A percentile compares a stretch with the other conserved stretches of the same genome.
Conservation (phyloP, 2,888 invertebrate species). For the Philonicus albiceps region DNA sequence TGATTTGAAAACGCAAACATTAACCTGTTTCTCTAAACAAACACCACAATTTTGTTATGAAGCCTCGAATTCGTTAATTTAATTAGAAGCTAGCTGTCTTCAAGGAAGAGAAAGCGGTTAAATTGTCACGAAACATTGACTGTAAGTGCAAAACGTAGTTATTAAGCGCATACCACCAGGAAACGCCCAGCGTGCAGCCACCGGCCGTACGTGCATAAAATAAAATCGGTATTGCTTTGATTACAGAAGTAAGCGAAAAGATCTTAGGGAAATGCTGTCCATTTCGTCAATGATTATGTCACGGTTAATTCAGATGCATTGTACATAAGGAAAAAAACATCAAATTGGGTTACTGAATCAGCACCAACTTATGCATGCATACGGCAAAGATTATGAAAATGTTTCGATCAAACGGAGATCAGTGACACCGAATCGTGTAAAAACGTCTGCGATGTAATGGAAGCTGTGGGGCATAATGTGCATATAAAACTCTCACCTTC, state of each 20-base stretch:
- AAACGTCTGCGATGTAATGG: not conserved
- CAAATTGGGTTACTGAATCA: not conserved
- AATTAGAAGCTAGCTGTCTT: not conserved
- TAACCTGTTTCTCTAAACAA: not conserved
- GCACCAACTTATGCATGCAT: not conserved
- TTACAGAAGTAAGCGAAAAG: not conserved
- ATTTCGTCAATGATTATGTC: not conserved
- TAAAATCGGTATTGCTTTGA: not conserved
- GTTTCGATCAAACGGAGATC: not conserved
- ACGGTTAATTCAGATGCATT: not conserved
- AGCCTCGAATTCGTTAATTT: not conserved
- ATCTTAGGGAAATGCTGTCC: not conserved
- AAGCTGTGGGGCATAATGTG: not conserved
- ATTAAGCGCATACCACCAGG: not conserved
- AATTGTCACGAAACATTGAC: not conserved
- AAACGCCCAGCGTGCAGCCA: not conserved
- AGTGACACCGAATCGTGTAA: not conserved
- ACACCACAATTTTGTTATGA: not conserved
- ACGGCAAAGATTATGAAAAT: not conserved
- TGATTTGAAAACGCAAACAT: not conserved
- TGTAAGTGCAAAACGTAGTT: not conserved
- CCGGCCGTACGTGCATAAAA: not conserved
- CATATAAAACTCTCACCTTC: constrained; percentile 65
- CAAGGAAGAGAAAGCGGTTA: not conserved
- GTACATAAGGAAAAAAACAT: not conserved